Evolutionary conservation across 2,888 invertebrate species (phyloP), one percentile per base, ranked within the genome.

Genomic region (Hypomecis atomaria): DNA sequence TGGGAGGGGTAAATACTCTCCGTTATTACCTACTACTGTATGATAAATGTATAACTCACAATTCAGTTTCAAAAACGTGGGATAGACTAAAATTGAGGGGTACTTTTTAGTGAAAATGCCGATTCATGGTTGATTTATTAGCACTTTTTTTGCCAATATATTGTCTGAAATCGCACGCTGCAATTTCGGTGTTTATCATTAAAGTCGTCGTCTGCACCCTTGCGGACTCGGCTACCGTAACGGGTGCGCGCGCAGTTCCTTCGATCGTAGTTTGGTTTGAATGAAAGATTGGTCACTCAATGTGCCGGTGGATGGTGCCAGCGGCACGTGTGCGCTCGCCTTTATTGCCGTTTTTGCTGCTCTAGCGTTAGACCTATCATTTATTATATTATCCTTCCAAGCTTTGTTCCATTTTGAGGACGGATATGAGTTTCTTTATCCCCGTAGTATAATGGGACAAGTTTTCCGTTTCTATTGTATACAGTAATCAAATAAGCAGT

Each of bases 161-260:
- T 10, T 52, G 33, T 23, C 40, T 37, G 40, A 52, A 52, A 23
- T 9, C 36, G n/a, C 9, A 9, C 11, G 13, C 9, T 8, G 10
- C 13, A 4, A 5, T 4, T 5, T 23, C 6, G 13, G n/a, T 33
- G 40, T 52, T 6, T 40, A 40, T 40, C 5, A 0, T 7, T 1
- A 4, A 52, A 13, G 40, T 40, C 52, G 23, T 74, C 62, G 73
- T 76, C 69, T 74, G 44, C 33, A 54, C 45, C 58, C 54, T 63
- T 59, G 59, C 50, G 47, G 58, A 47, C 43, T 42, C 61, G 62
- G 60, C 59, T 49, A 49, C 59, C 55, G 69, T 70, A 66, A 67
- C 65, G 70, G 66, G 60, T 90, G 91, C 91, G 91, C 91, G 91
- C 91, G 91, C 90, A 91, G 54, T 67, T 74, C 71, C 86, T 86